phyloP scores from a whole-genome alignment of 2,888 invertebrate species.

The Coronaproctus castanopsis region DNA sequence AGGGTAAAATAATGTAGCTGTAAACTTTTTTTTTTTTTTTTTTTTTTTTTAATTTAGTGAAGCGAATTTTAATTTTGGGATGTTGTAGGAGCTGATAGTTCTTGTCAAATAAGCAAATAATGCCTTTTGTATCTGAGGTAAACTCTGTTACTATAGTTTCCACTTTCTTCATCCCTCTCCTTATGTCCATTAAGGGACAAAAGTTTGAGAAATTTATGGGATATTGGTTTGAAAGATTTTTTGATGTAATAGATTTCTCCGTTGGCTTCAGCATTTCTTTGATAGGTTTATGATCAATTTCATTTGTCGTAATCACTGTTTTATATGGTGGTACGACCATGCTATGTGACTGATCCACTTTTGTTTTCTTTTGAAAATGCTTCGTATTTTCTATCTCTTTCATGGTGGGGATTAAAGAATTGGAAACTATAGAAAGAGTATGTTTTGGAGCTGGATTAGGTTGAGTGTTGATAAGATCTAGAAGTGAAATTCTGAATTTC shows the following conservation, averaged over 20 bases:
- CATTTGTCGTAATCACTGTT: neutral
- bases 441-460: neutral
- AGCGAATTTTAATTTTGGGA: neutral
- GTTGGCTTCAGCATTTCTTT: no score
- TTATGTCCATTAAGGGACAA: neutral
- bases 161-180: neutral
- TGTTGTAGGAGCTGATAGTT: neutral
- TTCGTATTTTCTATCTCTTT: neutral
- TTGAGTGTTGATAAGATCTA: neutral
- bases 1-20: neutral
- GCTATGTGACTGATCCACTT: neutral
- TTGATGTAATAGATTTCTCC: no score
- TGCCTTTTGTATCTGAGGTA: neutral
- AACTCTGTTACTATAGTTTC: neutral
- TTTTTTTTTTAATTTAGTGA: neutral
- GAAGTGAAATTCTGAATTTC: no score
- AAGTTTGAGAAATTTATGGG: neutral
- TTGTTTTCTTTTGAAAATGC: neutral
- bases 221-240: neutral
- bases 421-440: neutral
- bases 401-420: neutral
- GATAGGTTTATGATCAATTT: neutral
- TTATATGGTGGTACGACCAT: neutral
- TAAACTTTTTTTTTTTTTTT: no score
- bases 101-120: neutral